Evolutionary conservation across 2,113 vertebrate genomes (phyloP), one percentile per base, ranked within the genome.

Genomic region (Grammomys dolichurus): DNA sequence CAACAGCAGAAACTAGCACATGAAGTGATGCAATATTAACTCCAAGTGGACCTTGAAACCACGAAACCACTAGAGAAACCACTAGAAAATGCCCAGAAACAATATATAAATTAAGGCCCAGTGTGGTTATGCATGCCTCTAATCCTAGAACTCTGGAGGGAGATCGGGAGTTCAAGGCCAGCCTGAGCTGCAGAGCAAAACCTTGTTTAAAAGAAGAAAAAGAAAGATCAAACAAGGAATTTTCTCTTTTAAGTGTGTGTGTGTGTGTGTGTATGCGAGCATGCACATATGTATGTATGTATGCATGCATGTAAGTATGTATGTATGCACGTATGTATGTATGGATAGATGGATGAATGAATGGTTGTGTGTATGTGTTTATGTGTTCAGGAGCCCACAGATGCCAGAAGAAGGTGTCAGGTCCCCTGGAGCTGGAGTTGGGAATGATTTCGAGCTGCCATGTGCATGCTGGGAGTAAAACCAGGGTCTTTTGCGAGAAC

Each of bases 61-160:
- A 48, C 5, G 1, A 51, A 51, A 87, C 65, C 84, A 51, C 60
- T 82, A 69, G 33, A 76, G 76, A 94, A 36, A 69, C 19, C 58
- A 91, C 76, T 54, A 36, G 67, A 82, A 88, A 69, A 43, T 76
- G 24, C 24, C 56, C 81, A 96, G 87, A 90, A 91, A 51, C 40
- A 58, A 19, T 58, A 48, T 24, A 56, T 77, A 88, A 40, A 36
- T 43, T 43, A 70, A 96, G 80, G 46, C 43, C 63, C 28, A 20
- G 43, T 36, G 43, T 51, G 31, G 63, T 36, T 22, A 22, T 24
- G 11, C 46, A 87, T 31, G 7, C 46, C 20, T 87, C 19, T 36
- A n/a, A 87, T n/a, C 46, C 85, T 46, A 69, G 65, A 14, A 70
- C 85, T 87, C 85, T n/a, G 65, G 65, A 87, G 20, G 19, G 65